Percentiles rank a stretch among this genome's conserved stretches.
phyloP scores from a whole-genome alignment of 2,888 invertebrate species.

The Tipula lateralis region DNA sequence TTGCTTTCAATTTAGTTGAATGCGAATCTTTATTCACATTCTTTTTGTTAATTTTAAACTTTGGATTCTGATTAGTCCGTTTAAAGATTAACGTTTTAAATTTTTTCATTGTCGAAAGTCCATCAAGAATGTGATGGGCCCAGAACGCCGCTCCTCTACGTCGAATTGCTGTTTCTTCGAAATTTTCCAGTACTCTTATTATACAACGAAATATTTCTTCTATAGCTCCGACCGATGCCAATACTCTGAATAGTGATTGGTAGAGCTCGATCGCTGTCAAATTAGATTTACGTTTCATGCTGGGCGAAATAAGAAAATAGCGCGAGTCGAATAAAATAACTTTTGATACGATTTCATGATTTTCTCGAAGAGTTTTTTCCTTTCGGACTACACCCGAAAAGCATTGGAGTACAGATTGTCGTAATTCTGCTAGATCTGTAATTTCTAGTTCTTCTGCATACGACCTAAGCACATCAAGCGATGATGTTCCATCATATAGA shows the following conservation, averaged over 20 bases:
- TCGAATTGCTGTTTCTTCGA: conserved; percentile 35
- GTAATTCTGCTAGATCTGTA: not conserved
- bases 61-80: conserved; percentile 39
- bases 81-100: conserved; percentile 39
- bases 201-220: conserved; percentile 43
- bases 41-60: conserved; percentile 38
- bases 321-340: not conserved
- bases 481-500: not conserved
- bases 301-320: conserved; percentile 2
- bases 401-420: not conserved
- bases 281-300: not conserved
- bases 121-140: conserved; percentile 42
- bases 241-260: conserved; percentile 42
- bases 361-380: not conserved
- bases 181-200: conserved; percentile 42
- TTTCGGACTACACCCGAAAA: not conserved
- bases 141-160: conserved; percentile 45
- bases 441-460: not conserved
- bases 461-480: not conserved
- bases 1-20: conserved; percentile 39
- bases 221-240: conserved; percentile 43
- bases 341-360: not conserved
- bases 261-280: conserved; percentile 39
- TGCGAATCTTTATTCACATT: conserved; percentile 39
- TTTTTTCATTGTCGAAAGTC: conserved; percentile 42